Conservation (phyloP, 2,797 vertebrate species). For the Pipistrellus pygmaeus region DNA sequence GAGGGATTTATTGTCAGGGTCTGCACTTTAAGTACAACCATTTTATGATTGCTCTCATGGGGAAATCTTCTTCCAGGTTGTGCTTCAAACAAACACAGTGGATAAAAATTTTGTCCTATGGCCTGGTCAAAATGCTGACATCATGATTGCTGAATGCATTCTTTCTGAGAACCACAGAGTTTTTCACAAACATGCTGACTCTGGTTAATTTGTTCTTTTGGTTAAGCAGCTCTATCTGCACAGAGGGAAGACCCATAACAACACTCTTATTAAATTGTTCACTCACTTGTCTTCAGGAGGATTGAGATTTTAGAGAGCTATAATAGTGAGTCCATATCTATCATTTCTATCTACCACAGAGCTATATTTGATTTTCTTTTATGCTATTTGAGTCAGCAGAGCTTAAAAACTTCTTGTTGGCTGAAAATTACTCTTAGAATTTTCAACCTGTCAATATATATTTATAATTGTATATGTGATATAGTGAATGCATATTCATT, state of each 20-base stretch:
- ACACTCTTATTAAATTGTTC: neutral
- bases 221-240: neutral
- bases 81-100: neutral
- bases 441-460: neutral
- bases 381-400: neutral
- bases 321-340: neutral
- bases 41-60: neutral
- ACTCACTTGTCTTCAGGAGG: neutral
- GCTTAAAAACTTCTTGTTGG: neutral
- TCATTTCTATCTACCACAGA: neutral
- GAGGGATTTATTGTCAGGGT: slow-evolving; percentile 74
- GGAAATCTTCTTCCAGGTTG: neutral
- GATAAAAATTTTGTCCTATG: neutral
- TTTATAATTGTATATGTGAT: slow-evolving; percentile 29
- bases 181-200: neutral
- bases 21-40: slow-evolving; percentile 37
- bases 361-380: neutral
- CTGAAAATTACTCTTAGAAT: neutral
- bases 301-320: neutral
- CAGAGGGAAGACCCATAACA: neutral
- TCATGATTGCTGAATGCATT: neutral
- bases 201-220: neutral
- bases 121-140: neutral
- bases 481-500: neutral
- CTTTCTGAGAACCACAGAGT: neutral